Evolutionary conservation across 2,113 vertebrate genomes (phyloP).

Genomic region (Argyrosomus japonicus): DNA sequence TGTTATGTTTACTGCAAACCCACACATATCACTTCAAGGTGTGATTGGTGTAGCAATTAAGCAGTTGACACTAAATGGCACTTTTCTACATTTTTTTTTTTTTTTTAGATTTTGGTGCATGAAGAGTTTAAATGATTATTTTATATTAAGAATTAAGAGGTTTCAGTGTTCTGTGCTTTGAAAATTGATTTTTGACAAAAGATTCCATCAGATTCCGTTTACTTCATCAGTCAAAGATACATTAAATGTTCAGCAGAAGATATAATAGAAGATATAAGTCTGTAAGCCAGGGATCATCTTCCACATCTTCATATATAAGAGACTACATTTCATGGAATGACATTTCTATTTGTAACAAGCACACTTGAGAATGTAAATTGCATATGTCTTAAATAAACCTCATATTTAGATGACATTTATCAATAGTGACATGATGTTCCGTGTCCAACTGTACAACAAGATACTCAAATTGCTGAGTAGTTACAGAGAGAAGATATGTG

Average conservation of each 20-base stretch:
- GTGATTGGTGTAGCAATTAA: constrained; percentile 36
- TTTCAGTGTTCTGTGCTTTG: neutral
- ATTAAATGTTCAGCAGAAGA: constrained; percentile 25
- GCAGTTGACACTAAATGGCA: constrained; percentile 1
- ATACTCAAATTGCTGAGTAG: neutral
- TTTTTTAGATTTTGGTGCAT: constrained; percentile 2
- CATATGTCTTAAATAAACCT: constrained; percentile 5
- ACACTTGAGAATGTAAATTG: constrained; percentile 2
- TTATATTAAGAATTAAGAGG: neutral
- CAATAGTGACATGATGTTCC: neutral
- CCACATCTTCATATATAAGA: neutral
- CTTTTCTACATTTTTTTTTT: constrained; percentile 1
- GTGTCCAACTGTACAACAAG: neutral
- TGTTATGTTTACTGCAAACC: constrained; percentile 51
- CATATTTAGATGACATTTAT: constrained; percentile 9
- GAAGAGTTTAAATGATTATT: constrained; percentile 5
- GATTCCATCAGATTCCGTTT: constrained; percentile 20
- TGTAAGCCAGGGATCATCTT: constrained; percentile 36
- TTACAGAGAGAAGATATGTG: neutral
- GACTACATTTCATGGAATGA: neutral
- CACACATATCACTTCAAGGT: constrained; percentile 37
- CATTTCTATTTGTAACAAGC: constrained; percentile 10
- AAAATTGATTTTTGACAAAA: constrained; percentile 24
- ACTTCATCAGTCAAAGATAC: constrained; percentile 23
- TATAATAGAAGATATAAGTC: constrained; percentile 6